Base-by-base conservation (phyloP, 2,113 vertebrate genomes). In the Ctenomys sociabilis region DNA sequence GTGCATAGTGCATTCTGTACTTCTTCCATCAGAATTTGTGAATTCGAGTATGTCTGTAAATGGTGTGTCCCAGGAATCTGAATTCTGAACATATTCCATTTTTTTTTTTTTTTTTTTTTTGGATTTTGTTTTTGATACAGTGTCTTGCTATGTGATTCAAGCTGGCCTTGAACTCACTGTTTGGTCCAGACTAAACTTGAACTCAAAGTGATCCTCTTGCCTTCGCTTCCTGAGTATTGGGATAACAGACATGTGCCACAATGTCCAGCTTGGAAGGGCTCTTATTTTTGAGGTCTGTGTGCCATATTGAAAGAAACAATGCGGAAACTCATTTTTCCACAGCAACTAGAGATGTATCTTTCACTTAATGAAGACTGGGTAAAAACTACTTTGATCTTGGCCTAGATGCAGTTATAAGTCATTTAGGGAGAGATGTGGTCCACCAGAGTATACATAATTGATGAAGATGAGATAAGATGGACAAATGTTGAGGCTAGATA, bases 1-100 rank as follows among this genome's bases (percentile, higher is more conserved):
- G 54, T 68, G 89, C 14, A 91, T 70, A 78, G 14, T 21, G 61
- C 14, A 84, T 37, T 87, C 30, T 72, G 5, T 52, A 37, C 59
- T 64, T 94, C 72, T 40, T 32, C 54, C 26, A 59, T 72, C 2
- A 64, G 52, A 92, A 40, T 24, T 86, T 80, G 43, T 49, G 22
- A 95, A 77, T 64, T 61, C 84, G 45, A 84, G 87, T 93, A 72
- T 90, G 78, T 90, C 73, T 26, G n/a, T 88, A 16, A 63, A 7
- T 8, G 12, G 68, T 82, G 14, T 61, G 24, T 85, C 28, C 22
- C 37, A 90, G 88, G 37, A 95, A 40, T 57, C 11, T 49, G 78
- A 37, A 49, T 72, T 88, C 91, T 88, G 61, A 88, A 88, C 57
- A 91, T 10, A 43, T 95, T 91, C 68, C 26, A 22, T 24, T 66